phyloP scores from a whole-genome alignment of 2,888 invertebrate species.

The Octonoba sinensis region DNA sequence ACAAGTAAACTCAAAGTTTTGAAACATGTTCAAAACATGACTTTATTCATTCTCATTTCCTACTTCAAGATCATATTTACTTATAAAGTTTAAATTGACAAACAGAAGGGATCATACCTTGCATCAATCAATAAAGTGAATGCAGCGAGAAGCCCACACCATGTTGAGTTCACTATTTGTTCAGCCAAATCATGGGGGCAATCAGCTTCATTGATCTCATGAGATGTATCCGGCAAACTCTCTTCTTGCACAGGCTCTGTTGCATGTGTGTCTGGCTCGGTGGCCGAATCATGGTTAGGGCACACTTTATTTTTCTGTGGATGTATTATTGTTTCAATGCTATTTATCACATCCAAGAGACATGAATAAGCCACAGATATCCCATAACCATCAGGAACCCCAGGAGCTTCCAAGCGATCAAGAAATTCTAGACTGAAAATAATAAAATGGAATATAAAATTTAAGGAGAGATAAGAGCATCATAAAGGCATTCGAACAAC shows the following conservation, averaged over 20 bases:
- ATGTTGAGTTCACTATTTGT: constrained; percentile 91
- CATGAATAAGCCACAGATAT: constrained; percentile 96
- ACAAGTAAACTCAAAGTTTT: not conserved
- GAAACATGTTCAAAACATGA: not conserved
- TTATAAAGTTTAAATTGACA: too few species aligned
- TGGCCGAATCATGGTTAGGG: not conserved
- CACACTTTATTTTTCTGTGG: constrained; percentile 13
- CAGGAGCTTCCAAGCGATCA: constrained; percentile 93
- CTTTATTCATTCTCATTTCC: constrained; percentile 23
- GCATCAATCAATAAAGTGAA: constrained; percentile 93
- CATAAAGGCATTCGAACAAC: not conserved
- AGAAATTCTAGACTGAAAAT: constrained; percentile 86
- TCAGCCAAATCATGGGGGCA: constrained; percentile 67
- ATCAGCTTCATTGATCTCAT: constrained; percentile 39
- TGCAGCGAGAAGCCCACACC: constrained; percentile 94
- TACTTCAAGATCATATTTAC: too few species aligned
- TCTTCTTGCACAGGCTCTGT: constrained; percentile 4
- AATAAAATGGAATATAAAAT: constrained; percentile 40
- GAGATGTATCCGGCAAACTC: constrained; percentile 26
- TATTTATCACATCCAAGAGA: constrained; percentile 90
- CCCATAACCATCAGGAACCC: constrained; percentile 96
- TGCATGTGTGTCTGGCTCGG: not conserved
- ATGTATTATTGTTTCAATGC: constrained; percentile 80
- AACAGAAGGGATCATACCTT: constrained; percentile 73
- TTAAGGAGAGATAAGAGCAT: not conserved